Evolutionary conservation across 2,797 vertebrate genomes (phyloP).

Genomic region (Rhynchotus rufescens): DNA sequence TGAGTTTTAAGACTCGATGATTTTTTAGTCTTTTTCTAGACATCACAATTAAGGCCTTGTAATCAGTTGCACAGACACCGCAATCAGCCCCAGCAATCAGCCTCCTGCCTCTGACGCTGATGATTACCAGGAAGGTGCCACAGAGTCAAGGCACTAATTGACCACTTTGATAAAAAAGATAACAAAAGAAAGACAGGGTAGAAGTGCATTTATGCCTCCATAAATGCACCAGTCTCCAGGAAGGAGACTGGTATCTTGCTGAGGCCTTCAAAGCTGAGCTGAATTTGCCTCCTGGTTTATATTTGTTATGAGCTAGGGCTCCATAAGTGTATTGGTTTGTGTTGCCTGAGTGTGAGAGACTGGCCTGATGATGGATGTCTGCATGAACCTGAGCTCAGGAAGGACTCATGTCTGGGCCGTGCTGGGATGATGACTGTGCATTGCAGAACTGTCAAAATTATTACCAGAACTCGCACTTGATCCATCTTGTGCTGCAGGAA

Average conservation of each 20-base stretch:
- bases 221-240: no score
- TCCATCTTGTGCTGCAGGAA: neutral
- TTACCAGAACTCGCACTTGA: neutral
- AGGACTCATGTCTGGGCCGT: neutral
- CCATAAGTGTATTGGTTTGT: neutral
- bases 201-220: neutral
- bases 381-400: neutral
- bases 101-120: conserved; percentile 14
- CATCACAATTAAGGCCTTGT: conserved; percentile 23
- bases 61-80: neutral
- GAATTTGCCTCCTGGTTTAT: neutral
- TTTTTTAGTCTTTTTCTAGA: neutral
- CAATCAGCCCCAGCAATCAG: conserved; percentile 66
- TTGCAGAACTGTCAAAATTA: neutral
- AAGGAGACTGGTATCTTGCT: neutral
- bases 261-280: neutral
- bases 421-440: neutral
- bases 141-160: neutral
- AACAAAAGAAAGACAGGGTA: neutral
- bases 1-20: neutral
- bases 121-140: neutral
- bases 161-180: neutral
- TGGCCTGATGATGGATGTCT: neutral
- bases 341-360: neutral
- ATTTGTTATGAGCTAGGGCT: neutral